Conservation (phyloP, 2,888 invertebrate species). For the Scaptodrosophila latifasciaeformis region DNA sequence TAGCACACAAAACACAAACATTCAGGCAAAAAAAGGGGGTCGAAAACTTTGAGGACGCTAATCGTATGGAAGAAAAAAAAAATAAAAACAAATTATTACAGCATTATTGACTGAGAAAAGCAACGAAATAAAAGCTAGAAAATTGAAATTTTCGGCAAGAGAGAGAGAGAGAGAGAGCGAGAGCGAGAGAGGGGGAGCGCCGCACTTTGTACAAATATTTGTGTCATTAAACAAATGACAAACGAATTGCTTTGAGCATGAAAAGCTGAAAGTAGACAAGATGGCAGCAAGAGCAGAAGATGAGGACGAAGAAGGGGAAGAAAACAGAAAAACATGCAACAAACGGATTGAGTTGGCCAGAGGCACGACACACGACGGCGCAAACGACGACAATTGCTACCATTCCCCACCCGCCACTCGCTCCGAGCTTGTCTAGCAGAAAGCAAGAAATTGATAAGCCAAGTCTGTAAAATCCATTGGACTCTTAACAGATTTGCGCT, state of each 20-base stretch:
- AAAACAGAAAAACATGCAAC: not conserved
- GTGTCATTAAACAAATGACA: conserved; percentile 70
- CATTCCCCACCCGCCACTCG: not conserved
- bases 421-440: conserved; percentile 17
- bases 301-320: conserved; percentile 9
- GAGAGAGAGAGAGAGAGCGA: not conserved
- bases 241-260: conserved; percentile 65
- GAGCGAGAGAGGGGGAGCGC: too few relatives aligned
- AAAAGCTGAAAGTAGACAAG: conserved; percentile 37
- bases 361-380: not conserved
- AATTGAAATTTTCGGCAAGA: not conserved
- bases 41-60: conserved; percentile 1
- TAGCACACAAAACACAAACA: too few relatives aligned
- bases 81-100: conserved; percentile 8
- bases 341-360: too few relatives aligned
- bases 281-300: conserved; percentile 2
- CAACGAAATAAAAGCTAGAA: not conserved
- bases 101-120: conserved; percentile 1
- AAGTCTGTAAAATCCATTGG: too few relatives aligned
- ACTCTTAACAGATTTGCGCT: too few relatives aligned
- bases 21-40: not conserved
- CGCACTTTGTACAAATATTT: conserved; percentile 66
- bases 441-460: not conserved
- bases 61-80: too few relatives aligned
- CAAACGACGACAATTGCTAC: conserved; percentile 15